Base-by-base conservation (phyloP, 2,888 invertebrate species). In the Netelia inedita region DNA sequence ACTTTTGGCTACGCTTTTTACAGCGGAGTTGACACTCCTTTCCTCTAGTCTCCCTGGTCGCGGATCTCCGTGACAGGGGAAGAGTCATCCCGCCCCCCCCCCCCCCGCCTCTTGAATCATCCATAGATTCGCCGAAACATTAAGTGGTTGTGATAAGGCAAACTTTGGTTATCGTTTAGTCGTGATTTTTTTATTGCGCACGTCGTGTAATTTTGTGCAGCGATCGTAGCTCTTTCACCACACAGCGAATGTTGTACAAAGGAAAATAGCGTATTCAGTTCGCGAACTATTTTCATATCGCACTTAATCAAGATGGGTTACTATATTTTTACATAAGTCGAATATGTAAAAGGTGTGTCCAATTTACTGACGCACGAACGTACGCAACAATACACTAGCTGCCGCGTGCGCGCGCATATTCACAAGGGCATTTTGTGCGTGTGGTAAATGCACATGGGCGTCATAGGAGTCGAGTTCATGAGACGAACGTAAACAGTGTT, bases 401-500 rank as follows among this genome's bases (percentile, higher is more conserved):
- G 59, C 19, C 53, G 35, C 65, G 14, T 19, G 53, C 53, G 41
- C 50, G 63, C 23, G 55, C 55, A 53, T 65, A 50, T 61, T 14
- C 46, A 46, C 46, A 46, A n/a, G 28, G 41, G 63, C n/a, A 55
- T 55, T 61, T 11, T 10, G 2, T 23, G 21, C 28, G 14, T 61
- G 61, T 61, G 63, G 35, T 63, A 86, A 86, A 85, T 83, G 68
- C 86, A 84, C 79, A 83, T 82, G 86, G 80, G 82, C 84, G 84
- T 82, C 68, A 82, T 81, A 71, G 65, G 69, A 65, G 43, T 43
- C 79, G 23, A 71, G 68, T 73, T 84, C 41, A 61, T 55, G 55
- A 65, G 35, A 57, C 73, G 55, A 63, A 41, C 69, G 68, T 46
- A 57, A 76, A 63, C 21, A 55, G 50, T 68, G 75, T 53, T 59